phyloP scores from a whole-genome alignment of 2,797 vertebrate genomes.

The Spatula versicolor region DNA sequence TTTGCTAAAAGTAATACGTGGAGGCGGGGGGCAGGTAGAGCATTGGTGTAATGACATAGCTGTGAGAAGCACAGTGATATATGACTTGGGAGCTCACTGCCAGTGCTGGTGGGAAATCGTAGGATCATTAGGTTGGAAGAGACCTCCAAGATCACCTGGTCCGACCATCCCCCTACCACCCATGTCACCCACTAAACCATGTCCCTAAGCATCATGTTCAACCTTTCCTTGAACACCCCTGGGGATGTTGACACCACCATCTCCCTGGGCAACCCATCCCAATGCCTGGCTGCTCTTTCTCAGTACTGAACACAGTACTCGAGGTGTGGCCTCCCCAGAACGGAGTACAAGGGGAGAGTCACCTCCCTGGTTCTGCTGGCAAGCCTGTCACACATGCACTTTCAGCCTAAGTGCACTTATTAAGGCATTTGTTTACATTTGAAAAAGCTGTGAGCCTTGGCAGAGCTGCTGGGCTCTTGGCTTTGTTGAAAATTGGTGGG shows the following conservation, averaged over 20 bases:
- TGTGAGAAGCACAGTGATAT: neutral
- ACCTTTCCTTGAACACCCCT: too few species aligned
- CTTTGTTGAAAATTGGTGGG: neutral
- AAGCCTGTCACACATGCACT: neutral
- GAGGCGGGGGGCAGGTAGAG: neutral
- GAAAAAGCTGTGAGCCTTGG: constrained; percentile 8
- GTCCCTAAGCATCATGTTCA: too few species aligned
- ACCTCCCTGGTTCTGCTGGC: neutral
- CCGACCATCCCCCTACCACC: too few species aligned
- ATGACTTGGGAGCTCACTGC: neutral
- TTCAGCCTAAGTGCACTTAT: neutral
- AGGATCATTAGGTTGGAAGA: too few species aligned
- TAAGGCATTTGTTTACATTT: constrained; percentile 28
- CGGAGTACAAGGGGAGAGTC: too few species aligned
- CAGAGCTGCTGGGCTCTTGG: neutral
- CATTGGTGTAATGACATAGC: neutral
- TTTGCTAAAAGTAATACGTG: neutral
- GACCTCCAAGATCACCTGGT: too few species aligned
- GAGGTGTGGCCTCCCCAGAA: too few species aligned
- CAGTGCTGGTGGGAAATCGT: neutral
- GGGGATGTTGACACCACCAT: too few species aligned
- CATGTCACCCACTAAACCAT: too few species aligned
- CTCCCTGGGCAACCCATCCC: too few species aligned
- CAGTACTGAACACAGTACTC: too few species aligned
- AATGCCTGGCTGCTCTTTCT: too few species aligned